phyloP scores from a whole-genome alignment of 1,140 invertebrate genomes.

The Leucophenga varia region DNA sequence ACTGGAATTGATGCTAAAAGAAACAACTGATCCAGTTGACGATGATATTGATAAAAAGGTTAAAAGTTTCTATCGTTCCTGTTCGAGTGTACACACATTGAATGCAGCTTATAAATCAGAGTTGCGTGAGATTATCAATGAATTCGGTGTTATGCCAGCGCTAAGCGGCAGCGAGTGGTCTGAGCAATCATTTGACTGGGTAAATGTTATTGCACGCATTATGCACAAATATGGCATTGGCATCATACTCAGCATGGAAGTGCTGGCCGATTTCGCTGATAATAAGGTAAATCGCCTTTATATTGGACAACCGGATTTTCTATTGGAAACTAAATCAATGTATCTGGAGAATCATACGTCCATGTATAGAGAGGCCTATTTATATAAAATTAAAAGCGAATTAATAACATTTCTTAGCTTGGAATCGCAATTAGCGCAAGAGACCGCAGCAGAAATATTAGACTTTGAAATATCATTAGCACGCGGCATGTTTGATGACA shows the following conservation, averaged over 20 bases:
- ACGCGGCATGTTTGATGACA: slow-evolving; percentile 21
- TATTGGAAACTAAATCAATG: slow-evolving; percentile 27
- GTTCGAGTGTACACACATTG: slow-evolving; percentile 10
- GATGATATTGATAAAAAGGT: slow-evolving; percentile 29
- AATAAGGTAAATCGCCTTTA: slow-evolving; percentile 30
- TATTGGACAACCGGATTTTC: slow-evolving; percentile 25
- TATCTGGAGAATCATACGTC: slow-evolving; percentile 27
- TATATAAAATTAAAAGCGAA: slow-evolving; percentile 6
- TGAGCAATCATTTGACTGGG: slow-evolving; percentile 28
- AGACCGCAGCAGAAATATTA: slow-evolving; percentile 29
- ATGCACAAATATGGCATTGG: slow-evolving; percentile 21
- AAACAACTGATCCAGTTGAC: slow-evolving; percentile 6
- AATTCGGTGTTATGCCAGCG: slow-evolving; percentile 32
- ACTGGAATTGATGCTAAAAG: slow-evolving; percentile 18
- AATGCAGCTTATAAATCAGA: slow-evolving; percentile 12
- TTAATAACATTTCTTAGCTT: slow-evolving; percentile 24
- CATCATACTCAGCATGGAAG: slow-evolving; percentile 21
- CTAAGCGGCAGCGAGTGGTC: slow-evolving; percentile 24
- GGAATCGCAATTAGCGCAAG: slow-evolving; percentile 6
- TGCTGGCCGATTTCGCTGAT: slow-evolving; percentile 29
- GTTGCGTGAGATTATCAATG: slow-evolving; percentile 19
- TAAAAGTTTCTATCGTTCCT: slow-evolving; percentile 31
- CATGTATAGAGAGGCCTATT: slow-evolving; percentile 20
- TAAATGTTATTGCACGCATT: slow-evolving; percentile 16
- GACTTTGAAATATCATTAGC: slow-evolving; percentile 42